A percentile compares a stretch with the other conserved stretches of the same genome.
Conservation (phyloP, 2,888 invertebrate species). For the Sarcophaga variegata region DNA sequence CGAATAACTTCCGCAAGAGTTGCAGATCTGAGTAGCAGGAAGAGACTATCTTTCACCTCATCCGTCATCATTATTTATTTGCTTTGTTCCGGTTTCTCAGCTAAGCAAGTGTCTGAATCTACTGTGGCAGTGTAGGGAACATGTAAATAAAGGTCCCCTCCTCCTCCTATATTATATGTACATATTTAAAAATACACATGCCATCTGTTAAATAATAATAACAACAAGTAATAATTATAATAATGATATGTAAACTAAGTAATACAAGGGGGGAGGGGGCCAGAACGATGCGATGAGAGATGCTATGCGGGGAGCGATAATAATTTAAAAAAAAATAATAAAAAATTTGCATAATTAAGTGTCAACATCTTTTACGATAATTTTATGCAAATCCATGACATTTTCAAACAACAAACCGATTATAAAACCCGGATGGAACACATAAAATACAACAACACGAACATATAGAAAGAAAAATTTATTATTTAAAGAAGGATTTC, state of each 20-base stretch:
- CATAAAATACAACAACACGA: background rate
- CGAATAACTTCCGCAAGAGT: no score
- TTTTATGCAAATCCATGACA: constrained; percentile 56
- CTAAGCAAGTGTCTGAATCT: no score
- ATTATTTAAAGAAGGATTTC: no score
- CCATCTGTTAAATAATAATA: constrained; percentile 34
- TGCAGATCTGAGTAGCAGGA: no score
- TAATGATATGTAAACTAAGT: constrained; percentile 4
- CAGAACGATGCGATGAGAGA: no score
- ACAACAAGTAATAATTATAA: constrained; percentile 1
- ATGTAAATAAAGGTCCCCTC: no score
- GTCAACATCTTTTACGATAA: constrained; percentile 69
- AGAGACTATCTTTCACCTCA: no score
- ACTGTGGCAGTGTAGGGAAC: no score
- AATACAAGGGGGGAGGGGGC: background rate
- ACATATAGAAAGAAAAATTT: background rate
- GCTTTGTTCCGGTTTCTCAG: no score
- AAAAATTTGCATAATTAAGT: constrained; percentile 71
- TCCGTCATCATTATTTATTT: no score
- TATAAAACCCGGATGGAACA: background rate
- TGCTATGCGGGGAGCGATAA: constrained; percentile 1
- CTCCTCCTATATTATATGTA: background rate
- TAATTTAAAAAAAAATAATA: constrained; percentile 36
- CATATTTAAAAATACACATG: background rate
- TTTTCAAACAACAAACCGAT: constrained; percentile 7